Percentiles rank a stretch among this genome's conserved stretches.
These are phyloP conservation scores for Leptosomus discolor DNA, from an alignment of 2,113 vertebrate species.

Conservation along the genomic window DNA sequence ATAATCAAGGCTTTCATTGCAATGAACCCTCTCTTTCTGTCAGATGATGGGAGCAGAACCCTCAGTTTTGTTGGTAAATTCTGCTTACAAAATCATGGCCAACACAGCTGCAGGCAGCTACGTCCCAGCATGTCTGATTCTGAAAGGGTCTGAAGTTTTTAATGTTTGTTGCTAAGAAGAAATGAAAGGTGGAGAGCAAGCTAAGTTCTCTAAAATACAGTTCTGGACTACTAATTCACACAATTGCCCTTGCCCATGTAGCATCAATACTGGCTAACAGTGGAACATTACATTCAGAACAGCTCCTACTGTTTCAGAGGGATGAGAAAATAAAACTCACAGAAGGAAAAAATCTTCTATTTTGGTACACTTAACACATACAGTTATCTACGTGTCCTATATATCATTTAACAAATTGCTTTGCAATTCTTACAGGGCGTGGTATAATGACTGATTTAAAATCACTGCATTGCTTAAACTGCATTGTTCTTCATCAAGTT, in stretches of 20 bases:
- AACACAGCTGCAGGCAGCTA: not conserved
- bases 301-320: not conserved
- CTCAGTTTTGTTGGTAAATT: not conserved
- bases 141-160: not conserved
- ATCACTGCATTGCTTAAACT: constrained; percentile 81
- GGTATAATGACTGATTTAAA: constrained; percentile 82
- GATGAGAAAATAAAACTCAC: not conserved
- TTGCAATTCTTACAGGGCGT: constrained; percentile 74
- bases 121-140: not conserved
- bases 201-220: not conserved
- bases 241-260: not conserved
- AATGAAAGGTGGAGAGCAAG: not conserved
- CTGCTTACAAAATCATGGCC: not conserved
- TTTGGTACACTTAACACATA: constrained; percentile 67
- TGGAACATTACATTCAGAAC: not conserved
- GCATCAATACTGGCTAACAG: not conserved
- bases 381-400: constrained; percentile 63
- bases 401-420: constrained; percentile 79
- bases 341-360: constrained; percentile 22
- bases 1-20: not conserved
- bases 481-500: constrained; percentile 85
- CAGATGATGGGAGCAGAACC: not conserved
- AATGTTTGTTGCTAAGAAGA: not conserved
- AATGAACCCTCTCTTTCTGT: not conserved
- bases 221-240: not conserved